Conservation (phyloP, 2,113 vertebrate genomes). For the Dromiciops gliroides region DNA sequence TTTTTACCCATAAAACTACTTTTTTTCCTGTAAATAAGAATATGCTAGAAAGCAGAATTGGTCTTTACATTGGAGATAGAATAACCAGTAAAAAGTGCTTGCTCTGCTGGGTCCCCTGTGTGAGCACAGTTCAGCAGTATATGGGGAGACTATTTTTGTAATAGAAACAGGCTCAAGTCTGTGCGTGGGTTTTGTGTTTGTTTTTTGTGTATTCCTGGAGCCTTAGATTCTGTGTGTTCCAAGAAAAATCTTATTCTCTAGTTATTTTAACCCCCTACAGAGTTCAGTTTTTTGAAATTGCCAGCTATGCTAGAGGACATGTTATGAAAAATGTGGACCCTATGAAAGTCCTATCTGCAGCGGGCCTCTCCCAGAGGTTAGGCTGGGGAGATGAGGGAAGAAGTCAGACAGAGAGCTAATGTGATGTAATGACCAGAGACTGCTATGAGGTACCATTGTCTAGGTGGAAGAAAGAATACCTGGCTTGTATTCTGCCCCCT, state of each 20-base stretch:
- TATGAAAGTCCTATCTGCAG: neutral
- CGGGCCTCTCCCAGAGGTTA: neutral
- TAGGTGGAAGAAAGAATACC: neutral
- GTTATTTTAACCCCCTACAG: conserved; percentile 67
- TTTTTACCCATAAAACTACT: conserved; percentile 43
- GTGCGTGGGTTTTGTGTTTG: conserved; percentile 69
- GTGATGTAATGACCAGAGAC: neutral
- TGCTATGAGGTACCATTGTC: neutral
- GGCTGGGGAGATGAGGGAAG: neutral
- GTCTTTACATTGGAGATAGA: conserved; percentile 61
- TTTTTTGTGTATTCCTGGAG: conserved; percentile 66
- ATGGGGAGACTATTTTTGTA: conserved; percentile 53
- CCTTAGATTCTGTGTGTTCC: conserved; percentile 60
- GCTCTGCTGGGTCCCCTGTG: conserved; percentile 38
- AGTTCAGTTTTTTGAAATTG: conserved; percentile 65
- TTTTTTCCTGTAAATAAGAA: conserved; percentile 49
- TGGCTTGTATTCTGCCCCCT: neutral
- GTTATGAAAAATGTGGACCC: neutral
- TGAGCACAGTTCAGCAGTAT: conserved; percentile 57
- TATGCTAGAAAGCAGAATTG: conserved; percentile 45
- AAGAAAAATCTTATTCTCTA: conserved; percentile 42
- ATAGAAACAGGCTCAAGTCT: conserved; percentile 48
- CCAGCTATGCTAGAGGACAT: conserved; percentile 37
- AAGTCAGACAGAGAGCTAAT: neutral
- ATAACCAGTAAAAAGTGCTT: conserved; percentile 56